Evolutionary conservation across 1,140 invertebrate species (phyloP), one percentile per base, ranked within the genome.

Genomic region (Caenorhabditis remanei): DNA sequence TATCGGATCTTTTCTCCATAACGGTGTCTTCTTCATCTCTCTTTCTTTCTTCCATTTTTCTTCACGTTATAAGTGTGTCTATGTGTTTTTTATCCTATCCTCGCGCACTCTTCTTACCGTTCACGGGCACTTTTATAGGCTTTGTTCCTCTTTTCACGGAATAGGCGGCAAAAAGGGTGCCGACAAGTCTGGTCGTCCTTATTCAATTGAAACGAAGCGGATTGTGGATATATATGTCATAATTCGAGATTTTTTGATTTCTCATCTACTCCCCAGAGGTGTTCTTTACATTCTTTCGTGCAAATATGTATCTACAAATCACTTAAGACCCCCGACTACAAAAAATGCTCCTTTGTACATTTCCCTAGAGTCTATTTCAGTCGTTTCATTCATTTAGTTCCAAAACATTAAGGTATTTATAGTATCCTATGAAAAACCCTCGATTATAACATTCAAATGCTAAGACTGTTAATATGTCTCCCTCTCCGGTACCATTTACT

Each of bases 51-150:
- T 79, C n/a, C 16, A 24, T 50, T 79, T 50, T n/a, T 79, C 9
- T 50, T 41, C 7, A 24, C 16, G 11, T 8, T 43, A 71, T 71
- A 79, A 79, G 71, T 79, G 71, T 79, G 71, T 50, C 71, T 79
- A 21, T 79, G n/a, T 79, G 46, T 79, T 79, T 79, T 79, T 50
- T 24, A 43, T 41, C n/a, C 43, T 14, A 53, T 43, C 65, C 65
- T n/a, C 65, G 40, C 65, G 65, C 71, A 53, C 71, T 24, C 41
- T 50, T 24, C 71, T 50, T 7, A 79, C 71, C 71, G 71, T 79
- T 79, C 71, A 79, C 71, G 71, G 71, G 71, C 71, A 79, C 71
- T 48, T 79, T 79, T 79, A 79, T 79, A 79, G 71, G 71, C 71
- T 79, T 79, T 79, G 71, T 79, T 79, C 71, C 53, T 79, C 46